Evolutionary conservation across 2,888 invertebrate species (phyloP), one percentile per base, ranked within the genome.

Genomic region (Sinopyrophorus schimmeli): DNA sequence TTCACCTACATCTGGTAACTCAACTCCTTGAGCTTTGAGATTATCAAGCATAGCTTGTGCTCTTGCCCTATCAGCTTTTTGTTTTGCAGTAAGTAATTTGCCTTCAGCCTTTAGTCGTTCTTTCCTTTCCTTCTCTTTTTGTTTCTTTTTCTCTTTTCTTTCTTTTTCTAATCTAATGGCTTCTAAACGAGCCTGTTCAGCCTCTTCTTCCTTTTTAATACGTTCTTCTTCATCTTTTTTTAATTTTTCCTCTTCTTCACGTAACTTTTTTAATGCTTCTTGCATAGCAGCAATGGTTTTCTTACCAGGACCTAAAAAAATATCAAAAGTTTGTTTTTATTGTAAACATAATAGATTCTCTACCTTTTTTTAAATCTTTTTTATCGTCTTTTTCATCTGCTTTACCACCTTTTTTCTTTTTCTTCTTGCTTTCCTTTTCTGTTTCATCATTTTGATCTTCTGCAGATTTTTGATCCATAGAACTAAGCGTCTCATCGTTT

Each of bases 91-190:
- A 47, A 97, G 74, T 18, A 94, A 77, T 74, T 94, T 97, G 2
- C 98, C 98, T 75, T 97, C 97, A n/a, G 91, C 92, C 73, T 97
- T 97, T 60, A 94, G 78, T 66, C 92, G 81, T 65, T 93, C 93
- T 72, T 92, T 93, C 35, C 90, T 81, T 68, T 95, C 95, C 67
- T 92, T 93, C 74, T 95, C 93, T 65, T 90, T 92, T 65, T 88
- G 87, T 69, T 93, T 97, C 70, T 88, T 92, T 67, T 82, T 84
- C 58, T 91, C 92, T 67, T 89, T 94, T 54, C 81, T 79, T 70
- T 97, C 96, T 63, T 91, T 87, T 69, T 96, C 96, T 55, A 90
- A 73, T 47, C 87, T 75, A 28, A 86, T 73, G 57, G 84, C 85
- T 75, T 93, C 91, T 53, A 87, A 73, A 47, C 89, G 81, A 24